A percentile compares a stretch with the other conserved stretches of the same genome.
Evolutionary conservation across 2,797 vertebrate species (phyloP).

Genomic region (Emys orbicularis): DNA sequence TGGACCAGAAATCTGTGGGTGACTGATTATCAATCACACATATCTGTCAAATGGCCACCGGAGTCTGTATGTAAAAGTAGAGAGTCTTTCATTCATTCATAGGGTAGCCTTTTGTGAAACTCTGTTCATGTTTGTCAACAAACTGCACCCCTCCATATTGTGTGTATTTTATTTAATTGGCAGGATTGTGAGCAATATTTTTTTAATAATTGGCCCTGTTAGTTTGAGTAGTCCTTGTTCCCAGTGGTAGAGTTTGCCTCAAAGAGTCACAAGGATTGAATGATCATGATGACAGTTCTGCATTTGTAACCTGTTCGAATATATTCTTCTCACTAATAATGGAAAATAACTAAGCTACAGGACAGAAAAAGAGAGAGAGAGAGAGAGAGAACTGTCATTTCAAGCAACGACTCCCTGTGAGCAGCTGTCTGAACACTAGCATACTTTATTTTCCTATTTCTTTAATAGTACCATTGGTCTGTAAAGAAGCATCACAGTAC

Average conservation of each 20-base stretch:
- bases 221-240: not conserved
- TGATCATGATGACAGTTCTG: slow-evolving; percentile 26
- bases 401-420: not conserved
- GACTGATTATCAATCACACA: not conserved
- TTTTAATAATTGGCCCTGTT: not conserved
- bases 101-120: not conserved
- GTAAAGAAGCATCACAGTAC: slow-evolving; percentile 12
- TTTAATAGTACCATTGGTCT: not conserved
- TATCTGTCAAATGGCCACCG: not conserved
- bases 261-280: slow-evolving; percentile 13
- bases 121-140: slow-evolving; percentile 1
- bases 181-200: not conserved
- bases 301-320: not conserved
- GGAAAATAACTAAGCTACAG: slow-evolving; percentile 28
- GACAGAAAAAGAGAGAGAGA: not conserved
- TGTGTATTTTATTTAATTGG: slow-evolving; percentile 3
- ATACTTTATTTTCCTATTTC: slow-evolving; percentile 12
- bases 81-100: not conserved
- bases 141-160: not conserved
- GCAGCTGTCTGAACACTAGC: not conserved
- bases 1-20: not conserved
- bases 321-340: slow-evolving; percentile 20
- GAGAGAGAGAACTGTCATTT: not conserved
- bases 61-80: not conserved
- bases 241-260: not conserved